phyloP scores from a whole-genome alignment of 2,113 vertebrate species.

The Cygnus atratus region DNA sequence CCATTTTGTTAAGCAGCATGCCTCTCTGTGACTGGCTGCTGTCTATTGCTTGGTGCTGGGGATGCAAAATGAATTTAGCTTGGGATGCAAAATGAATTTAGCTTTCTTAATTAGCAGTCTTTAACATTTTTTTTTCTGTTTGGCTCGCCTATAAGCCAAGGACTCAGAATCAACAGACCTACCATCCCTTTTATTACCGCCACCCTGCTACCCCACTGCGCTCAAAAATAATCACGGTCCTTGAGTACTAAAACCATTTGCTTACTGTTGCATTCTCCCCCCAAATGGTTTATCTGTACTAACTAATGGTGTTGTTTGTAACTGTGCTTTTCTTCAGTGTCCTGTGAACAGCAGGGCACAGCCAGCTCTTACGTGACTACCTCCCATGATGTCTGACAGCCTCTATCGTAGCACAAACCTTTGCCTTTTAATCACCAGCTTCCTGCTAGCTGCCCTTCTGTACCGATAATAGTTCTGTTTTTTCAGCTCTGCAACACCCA shows the following conservation, averaged over 20 bases:
- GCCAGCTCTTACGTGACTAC: too few relatives aligned
- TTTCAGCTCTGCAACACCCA: not conserved
- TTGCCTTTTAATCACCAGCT: not conserved
- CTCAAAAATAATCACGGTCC: too few relatives aligned
- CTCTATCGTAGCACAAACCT: not conserved
- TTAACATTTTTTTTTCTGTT: not conserved
- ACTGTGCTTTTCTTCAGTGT: not conserved
- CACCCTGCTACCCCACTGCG: not conserved
- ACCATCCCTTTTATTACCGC: not conserved
- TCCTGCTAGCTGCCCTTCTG: not conserved
- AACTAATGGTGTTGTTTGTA: not conserved
- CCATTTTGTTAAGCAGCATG: fast-evolving
- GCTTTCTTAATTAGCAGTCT: not conserved
- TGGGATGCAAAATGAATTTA: not conserved
- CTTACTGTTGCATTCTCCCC: too few relatives aligned
- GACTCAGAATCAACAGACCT: not conserved
- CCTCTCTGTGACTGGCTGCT: not conserved
- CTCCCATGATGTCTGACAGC: fast-evolving
- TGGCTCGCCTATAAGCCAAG: not conserved
- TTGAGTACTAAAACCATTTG: too few relatives aligned
- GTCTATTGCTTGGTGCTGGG: not conserved
- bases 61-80: not conserved
- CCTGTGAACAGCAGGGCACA: too few relatives aligned
- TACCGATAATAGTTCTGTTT: not conserved
- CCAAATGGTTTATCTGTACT: not conserved